Evolutionary conservation across 2,113 vertebrate genomes (phyloP).

Genomic region (Maccullochella peelii): DNA sequence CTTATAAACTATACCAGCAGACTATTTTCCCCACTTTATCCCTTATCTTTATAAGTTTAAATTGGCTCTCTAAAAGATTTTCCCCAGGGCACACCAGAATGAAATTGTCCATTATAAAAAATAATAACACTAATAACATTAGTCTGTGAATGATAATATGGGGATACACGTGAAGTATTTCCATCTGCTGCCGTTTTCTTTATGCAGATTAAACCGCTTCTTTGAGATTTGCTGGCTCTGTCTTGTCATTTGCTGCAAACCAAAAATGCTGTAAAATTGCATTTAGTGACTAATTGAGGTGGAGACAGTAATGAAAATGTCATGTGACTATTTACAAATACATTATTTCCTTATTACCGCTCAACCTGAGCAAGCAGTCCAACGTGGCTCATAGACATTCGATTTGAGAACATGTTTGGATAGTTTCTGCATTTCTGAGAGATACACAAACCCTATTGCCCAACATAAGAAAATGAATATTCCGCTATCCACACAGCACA

Average conservation of each 20-base stretch:
- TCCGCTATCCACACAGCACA: not conserved
- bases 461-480: not conserved
- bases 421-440: not conserved
- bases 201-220: not conserved
- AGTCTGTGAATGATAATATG: not conserved
- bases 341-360: not conserved
- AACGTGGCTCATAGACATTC: not conserved
- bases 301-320: not conserved
- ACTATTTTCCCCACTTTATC: not conserved
- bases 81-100: not conserved
- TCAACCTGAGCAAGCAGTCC: not conserved
- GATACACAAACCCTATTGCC: not conserved
- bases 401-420: not conserved
- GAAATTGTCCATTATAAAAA: slow-evolving; percentile 5
- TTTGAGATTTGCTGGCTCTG: not conserved
- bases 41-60: not conserved
- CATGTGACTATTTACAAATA: not conserved
- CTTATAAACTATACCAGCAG: not conserved
- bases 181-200: not conserved
- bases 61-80: not conserved
- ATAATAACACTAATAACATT: not conserved
- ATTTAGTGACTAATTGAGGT: not conserved
- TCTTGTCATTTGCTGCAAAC: not conserved
- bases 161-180: not conserved
- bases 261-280: not conserved